A percentile compares a stretch with the other conserved stretches of the same genome.
Evolutionary conservation across 2,797 vertebrate genomes (phyloP).

Genomic region (Lycodopsis pacificus): DNA sequence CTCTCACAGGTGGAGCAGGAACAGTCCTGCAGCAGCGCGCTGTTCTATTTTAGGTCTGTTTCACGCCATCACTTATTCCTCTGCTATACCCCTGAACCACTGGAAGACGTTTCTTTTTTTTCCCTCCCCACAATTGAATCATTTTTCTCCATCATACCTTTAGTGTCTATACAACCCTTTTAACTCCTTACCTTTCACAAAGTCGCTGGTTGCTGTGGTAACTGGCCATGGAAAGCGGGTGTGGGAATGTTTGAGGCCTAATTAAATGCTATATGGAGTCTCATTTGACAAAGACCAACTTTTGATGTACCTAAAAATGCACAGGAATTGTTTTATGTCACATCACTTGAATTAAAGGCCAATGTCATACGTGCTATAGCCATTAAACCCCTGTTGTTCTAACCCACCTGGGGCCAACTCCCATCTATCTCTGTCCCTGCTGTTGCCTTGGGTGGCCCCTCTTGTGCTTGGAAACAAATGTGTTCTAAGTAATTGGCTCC

Average conservation of each 20-base stretch:
- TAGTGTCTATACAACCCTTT: conserved; percentile 1
- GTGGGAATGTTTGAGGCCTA: conserved; percentile 56
- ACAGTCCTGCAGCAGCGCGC: conserved; percentile 61
- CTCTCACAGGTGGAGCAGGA: conserved; percentile 64
- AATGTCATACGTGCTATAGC: background rate
- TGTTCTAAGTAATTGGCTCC: conserved; percentile 60
- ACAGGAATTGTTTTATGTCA: background rate
- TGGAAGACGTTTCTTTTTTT: conserved; percentile 18
- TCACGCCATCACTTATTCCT: conserved; percentile 50
- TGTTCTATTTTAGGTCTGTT: conserved; percentile 70
- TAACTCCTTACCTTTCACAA: conserved; percentile 42
- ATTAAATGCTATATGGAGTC: conserved; percentile 65
- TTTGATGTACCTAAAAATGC: conserved; percentile 11
- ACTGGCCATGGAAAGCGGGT: conserved; percentile 43
- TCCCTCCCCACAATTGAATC: background rate
- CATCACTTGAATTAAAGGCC: background rate
- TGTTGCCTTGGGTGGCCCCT: conserved; percentile 29
- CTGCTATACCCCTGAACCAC: conserved; percentile 32
- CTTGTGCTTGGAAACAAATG: conserved; percentile 44
- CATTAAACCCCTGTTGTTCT: conserved; percentile 20
- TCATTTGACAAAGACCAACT: conserved; percentile 14
- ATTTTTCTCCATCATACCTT: conserved; percentile 15
- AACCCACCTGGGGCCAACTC: conserved; percentile 14
- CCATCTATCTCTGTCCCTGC: conserved; percentile 35
- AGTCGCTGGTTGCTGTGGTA: conserved; percentile 72